Base-by-base conservation (phyloP, 2,797 vertebrate genomes). In the Pelobates cultripes region DNA sequence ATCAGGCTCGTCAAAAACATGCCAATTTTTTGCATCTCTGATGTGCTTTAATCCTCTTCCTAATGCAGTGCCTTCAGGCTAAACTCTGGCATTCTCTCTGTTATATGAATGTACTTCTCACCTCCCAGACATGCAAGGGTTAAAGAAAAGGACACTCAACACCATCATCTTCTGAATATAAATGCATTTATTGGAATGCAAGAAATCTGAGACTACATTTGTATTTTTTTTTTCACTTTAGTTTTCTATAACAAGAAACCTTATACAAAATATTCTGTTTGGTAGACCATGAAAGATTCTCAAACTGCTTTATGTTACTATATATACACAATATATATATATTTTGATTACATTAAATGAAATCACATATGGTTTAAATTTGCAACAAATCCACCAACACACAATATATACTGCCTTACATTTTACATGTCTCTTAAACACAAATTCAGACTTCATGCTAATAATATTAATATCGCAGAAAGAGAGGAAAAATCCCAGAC, bases 311-410 rank as follows among this genome's bases (percentile, higher is more conserved):
- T 64, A 70, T 45, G 68, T 12, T 77, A 55, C 12, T 17, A 10
- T 73, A 28, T 71, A 28, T 70, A 60, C 51, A 5, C 10, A 1
- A 51, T 51, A 10, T 10, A 51, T 6, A 42, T 28, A 28, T 73
- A 28, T 71, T 40, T 70, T 73, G 75, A 73, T 77, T 66, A 77
- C 43, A 66, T 83, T 53, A 69, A 69, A 78, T 78, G 15, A 53
- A 83, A 47, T 44, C 40, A 78, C 81, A 83, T 73, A 41, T 83
- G 81, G 81, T 74, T 10, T n/a, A 70, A 70, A 45, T 83, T 78
- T 73, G 2, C 55, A 10, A 9, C 15, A 61, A 69, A 73, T 74
- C 81, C 64, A 9, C 55, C 57, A 63, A 69, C 71, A 45, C 75
- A 67, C n/a, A 78, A 47, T 63, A 28, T 70, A 14, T 12, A 60